Base-by-base conservation (phyloP, 2,888 invertebrate species). In the Idaea straminata region DNA sequence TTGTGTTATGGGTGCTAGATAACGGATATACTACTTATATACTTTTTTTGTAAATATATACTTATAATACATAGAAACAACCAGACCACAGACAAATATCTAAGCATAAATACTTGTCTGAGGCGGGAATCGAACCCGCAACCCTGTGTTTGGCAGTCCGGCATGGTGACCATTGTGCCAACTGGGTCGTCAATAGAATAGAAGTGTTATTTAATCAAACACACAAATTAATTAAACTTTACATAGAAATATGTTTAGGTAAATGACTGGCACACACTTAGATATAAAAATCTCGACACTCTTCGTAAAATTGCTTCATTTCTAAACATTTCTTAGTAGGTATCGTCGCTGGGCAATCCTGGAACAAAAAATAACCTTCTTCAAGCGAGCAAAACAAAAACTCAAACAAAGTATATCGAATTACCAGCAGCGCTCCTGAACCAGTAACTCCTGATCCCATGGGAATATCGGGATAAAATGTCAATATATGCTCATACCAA, bases 321-420 rank as follows among this genome's bases (percentile, higher is more conserved):
- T 84, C 76, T 0, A 63, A 15, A 66, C 90, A 90, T 63, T 75
- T 74, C 64, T 69, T 65, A 0, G 78, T 77, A 15, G 80, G 73
- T 63, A 86, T 71, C 5, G 74, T 35, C 3, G 68, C 69, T 16
- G 91, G 91, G 69, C 91, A 91, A 47, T 85, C 76, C 91, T 91
- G 84, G 13, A 36, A 62, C 25, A 10, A 59, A 59, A 57, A 57
- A n/a, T n/a, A 15, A 16, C 60, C 35, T 63, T 15, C 25, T 59
- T 25, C 4, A 15, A 5, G 1, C 6, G 57, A 57, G 15, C 57
- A 57, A 57, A 57, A 4, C 3, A 57, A 57, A 15, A 4, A 15
- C 15, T 57, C 57, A 57, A 57, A 25, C 25, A 25, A 25, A 25
- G 3, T 25, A 25, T 2, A 25, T 25, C 3, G 25, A 25, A 25